Conservation (phyloP, 2,888 invertebrate genomes). For the Hyles lineata region DNA sequence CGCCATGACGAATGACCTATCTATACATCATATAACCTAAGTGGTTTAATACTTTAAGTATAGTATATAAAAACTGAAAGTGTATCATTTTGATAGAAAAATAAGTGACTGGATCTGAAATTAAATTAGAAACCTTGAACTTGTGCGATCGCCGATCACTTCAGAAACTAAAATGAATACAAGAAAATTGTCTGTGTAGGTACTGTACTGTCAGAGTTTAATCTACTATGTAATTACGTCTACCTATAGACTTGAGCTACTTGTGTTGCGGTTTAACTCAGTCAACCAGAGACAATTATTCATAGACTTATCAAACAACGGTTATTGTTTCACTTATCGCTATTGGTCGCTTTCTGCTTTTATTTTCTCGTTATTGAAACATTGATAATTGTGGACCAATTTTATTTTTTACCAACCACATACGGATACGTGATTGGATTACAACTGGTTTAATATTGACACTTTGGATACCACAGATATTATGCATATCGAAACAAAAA, state of each 20-base stretch:
- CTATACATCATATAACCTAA: not conserved
- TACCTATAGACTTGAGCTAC: not conserved
- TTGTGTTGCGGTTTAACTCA: not conserved
- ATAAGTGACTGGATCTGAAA: too few species aligned
- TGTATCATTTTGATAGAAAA: too few species aligned
- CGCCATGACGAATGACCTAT: not conserved
- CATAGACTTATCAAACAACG: not conserved
- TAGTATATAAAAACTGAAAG: too few species aligned
- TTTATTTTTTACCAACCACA: not conserved
- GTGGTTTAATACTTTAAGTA: not conserved
- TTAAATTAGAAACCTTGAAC: too few species aligned
- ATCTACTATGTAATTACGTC: not conserved
- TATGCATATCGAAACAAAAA: too few species aligned
- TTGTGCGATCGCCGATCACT: too few species aligned
- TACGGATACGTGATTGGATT: too few species aligned
- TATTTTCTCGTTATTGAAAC: not conserved
- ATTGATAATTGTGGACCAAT: not conserved
- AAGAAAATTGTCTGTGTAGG: not conserved
- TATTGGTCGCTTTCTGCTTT: not conserved
- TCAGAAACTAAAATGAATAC: not conserved
- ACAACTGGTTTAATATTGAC: too few species aligned
- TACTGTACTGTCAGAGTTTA: not conserved
- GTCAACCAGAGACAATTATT: conserved; percentile 7
- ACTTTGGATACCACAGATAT: too few species aligned
- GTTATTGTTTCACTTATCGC: conserved; percentile 6